Base-by-base conservation (phyloP, 2,888 invertebrate genomes). In the Phorcus lineatus region DNA sequence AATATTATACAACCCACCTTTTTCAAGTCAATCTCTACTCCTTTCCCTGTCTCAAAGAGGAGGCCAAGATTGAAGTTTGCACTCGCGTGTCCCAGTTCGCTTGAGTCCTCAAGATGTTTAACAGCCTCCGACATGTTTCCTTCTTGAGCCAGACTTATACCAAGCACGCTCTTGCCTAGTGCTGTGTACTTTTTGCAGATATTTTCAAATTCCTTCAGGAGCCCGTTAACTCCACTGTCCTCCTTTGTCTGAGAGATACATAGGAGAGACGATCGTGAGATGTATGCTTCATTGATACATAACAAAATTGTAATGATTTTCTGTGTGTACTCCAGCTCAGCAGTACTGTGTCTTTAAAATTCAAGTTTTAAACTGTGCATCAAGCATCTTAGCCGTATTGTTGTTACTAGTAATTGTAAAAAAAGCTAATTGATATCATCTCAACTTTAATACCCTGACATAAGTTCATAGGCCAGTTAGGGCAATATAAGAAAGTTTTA, bases 61-160 rank as follows among this genome's bases (percentile, higher is more conserved):
- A 96, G 89, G 0, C 95, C 96, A 83, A 96, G 93, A 90, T 96
- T 96, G 88, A 95, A 96, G 82, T 95, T 93, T 52, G 96, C 95
- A 74, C 90, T 89, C 31, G 86, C 81, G 77, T 91, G 88, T 0
- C 89, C 94, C 88, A 90, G 84, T 40, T 92, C 91, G 85, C 93
- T 92, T 36, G 90, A 86, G 40, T 87, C 86, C 31, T 83, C 78
- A 86, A 90, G 87, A 67, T 87, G 85, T 28, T 82, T 54, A 1
- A 86, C 84, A 13, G 91, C 91, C 16, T 81, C 75, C 22, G 82
- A 82, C 85, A 88, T 83, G 77, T 90, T 82, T 13, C 89, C 88
- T 54, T 77, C 76, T 16, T 80, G 62, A 13, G 87, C 88, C 9
- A 86, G 83, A 31, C 84, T 81, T 2, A 86, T 62, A n/a, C 88